Evolutionary conservation across 2,113 vertebrate species (phyloP).

Genomic region (Chaetorhynchus papuensis): DNA sequence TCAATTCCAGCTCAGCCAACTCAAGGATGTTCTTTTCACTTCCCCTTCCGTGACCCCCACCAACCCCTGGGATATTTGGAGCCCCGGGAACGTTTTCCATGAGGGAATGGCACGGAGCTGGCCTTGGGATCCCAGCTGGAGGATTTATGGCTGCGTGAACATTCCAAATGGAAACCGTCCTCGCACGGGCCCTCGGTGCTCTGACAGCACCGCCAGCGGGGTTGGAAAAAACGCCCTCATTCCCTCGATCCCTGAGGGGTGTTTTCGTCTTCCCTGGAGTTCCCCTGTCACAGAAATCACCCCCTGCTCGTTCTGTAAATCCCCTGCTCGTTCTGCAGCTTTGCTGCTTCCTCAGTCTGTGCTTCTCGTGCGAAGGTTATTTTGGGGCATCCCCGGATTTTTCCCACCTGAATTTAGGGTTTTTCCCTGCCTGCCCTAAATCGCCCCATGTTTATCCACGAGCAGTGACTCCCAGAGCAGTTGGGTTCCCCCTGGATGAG

Average conservation of each 20-base stretch:
- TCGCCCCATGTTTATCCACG: neutral
- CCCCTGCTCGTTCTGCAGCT: neutral
- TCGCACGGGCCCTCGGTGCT: neutral
- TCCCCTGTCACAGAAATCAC: neutral
- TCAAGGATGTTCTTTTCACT: neutral
- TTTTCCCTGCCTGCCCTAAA: neutral
- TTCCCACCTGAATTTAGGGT: neutral
- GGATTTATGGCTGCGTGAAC: neutral
- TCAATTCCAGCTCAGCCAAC: neutral
- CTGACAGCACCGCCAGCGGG: neutral
- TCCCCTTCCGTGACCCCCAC: neutral
- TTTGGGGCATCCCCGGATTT: neutral
- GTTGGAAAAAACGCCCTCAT: constrained; percentile 1
- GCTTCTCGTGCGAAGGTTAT: neutral
- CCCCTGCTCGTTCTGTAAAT: neutral
- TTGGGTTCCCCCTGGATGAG: neutral
- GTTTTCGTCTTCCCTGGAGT: neutral
- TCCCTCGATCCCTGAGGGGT: neutral
- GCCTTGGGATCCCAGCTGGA: neutral
- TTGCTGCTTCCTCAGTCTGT: accelerated
- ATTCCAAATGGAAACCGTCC: neutral
- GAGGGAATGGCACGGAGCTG: neutral
- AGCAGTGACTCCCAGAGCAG: neutral
- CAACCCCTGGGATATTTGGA: neutral
- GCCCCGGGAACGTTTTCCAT: neutral